Base-by-base conservation (phyloP, 2,113 vertebrate genomes). In the Tylochromis polylepis region DNA sequence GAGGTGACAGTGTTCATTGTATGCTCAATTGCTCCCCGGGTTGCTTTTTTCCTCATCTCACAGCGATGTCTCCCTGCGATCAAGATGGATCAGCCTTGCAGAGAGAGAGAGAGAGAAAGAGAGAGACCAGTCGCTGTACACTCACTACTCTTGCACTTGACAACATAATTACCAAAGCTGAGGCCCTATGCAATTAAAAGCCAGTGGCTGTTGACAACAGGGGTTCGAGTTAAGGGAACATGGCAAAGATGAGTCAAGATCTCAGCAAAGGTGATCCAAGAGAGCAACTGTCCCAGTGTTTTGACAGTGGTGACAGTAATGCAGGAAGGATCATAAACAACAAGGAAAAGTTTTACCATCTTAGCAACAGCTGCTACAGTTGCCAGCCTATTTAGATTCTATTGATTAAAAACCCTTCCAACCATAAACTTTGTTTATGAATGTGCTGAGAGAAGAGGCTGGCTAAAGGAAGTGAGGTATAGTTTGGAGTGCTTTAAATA, bases 91-190 rank as follows among this genome's bases (percentile, higher is more conserved):
- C 88, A 83, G 72, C 60, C 88, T 88, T 15, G 60, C 80, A 86
- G 78, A 78, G 79, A 59, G 83, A 85, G 57, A 51, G 43, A 1
- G 34, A 36, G 59, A 62, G 11, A 77, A 79, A 62, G 83, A 84
- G 38, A 77, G 80, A 83, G 55, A 55, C 46, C 43, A 58, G 81
- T 16, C 78, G 31, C 75, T 70, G 85, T 41, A 78, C 81, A 58
- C 89, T 90, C 34, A 29, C 84, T 43, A 75, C 84, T 89, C 78
- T 84, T 53, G 85, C 49, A 46, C 87, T 87, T 94, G 94, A 95
- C 96, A 96, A 88, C 90, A 92, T 95, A 95, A 95, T 95, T 93
- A 94, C 89, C 67, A 79, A 86, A 91, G 88, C 65, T 20, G 27
- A 78, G 75, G 70, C 84, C 84, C 89, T 27, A 88, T 79, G 86